Conservation (phyloP, 2,888 invertebrate species). For the Drosophila gaucha region DNA sequence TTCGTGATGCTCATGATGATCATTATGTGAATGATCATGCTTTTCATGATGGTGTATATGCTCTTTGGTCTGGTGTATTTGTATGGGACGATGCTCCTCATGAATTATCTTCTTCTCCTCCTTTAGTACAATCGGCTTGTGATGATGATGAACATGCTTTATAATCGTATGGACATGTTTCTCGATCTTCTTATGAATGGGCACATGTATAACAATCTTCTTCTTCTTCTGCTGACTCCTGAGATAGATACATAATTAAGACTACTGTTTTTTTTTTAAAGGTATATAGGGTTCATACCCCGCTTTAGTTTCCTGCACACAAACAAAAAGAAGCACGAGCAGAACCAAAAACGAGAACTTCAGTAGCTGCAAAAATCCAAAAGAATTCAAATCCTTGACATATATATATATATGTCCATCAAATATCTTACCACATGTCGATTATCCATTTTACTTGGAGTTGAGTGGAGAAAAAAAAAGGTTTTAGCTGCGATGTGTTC, state of each 20-base stretch:
- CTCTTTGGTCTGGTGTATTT: constrained; percentile 79
- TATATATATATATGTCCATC: neutral
- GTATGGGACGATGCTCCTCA: constrained; percentile 82
- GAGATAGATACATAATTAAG: neutral
- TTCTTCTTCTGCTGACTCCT: constrained; percentile 80
- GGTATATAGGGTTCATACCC: constrained; percentile 51
- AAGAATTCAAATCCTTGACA: neutral
- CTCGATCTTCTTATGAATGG: constrained; percentile 83
- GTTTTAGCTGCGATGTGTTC: constrained; percentile 53
- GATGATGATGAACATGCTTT: constrained; percentile 84
- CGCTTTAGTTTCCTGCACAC: constrained; percentile 71
- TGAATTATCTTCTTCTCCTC: constrained; percentile 84
- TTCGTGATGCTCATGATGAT: constrained; percentile 67
- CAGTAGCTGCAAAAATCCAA: constrained; percentile 59
- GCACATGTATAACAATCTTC: constrained; percentile 84
- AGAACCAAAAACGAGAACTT: constrained; percentile 70
- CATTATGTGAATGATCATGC: constrained; percentile 67
- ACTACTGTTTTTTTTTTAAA: neutral
- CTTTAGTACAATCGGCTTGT: constrained; percentile 84
- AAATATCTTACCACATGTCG: constrained; percentile 63
- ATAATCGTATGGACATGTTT: constrained; percentile 84
- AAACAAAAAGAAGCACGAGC: constrained; percentile 66
- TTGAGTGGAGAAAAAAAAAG: constrained; percentile 24
- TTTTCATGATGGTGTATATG: constrained; percentile 83
- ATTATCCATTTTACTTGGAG: constrained; percentile 61